These are phyloP conservation scores for Anguilla rostrata DNA, from an alignment of 2,113 vertebrate genomes.

Conservation along the genomic window DNA sequence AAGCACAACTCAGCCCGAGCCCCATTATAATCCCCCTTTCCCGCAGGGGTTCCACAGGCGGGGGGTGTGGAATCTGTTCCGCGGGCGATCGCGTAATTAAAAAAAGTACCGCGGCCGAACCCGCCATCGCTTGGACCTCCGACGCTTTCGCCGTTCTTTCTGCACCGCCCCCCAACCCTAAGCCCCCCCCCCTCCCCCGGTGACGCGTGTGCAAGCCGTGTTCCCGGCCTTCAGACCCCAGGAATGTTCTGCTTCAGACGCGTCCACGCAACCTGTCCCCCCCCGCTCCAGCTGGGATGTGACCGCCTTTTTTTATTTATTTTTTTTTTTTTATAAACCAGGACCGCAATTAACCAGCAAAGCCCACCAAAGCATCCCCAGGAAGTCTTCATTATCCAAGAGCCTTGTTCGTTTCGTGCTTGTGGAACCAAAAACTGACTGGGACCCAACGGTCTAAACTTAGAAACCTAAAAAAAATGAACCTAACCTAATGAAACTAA, in stretches of 20 bases:
- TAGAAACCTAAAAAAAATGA: background rate
- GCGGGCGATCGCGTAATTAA: conserved; percentile 39
- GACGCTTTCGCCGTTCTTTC: conserved; percentile 29
- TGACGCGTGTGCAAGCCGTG: background rate
- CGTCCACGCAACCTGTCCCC: background rate
- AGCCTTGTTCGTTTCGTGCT: background rate
- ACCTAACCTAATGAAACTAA: background rate
- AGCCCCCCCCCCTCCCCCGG: no score
- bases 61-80: conserved; percentile 42
- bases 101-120: conserved; percentile 36
- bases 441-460: background rate
- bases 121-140: conserved; percentile 38
- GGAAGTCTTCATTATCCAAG: background rate
- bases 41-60: conserved; percentile 31
- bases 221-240: conserved; percentile 19
- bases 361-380: background rate
- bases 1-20: conserved; percentile 50
- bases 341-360: background rate
- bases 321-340: background rate
- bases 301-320: background rate
- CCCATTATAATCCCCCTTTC: conserved; percentile 43
- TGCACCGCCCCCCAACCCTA: background rate
- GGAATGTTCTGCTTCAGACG: background rate
- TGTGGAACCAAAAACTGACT: background rate
- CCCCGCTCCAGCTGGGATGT: background rate